Evolutionary conservation across 1,140 invertebrate genomes (phyloP).

Genomic region (Eriosoma lanigerum): DNA sequence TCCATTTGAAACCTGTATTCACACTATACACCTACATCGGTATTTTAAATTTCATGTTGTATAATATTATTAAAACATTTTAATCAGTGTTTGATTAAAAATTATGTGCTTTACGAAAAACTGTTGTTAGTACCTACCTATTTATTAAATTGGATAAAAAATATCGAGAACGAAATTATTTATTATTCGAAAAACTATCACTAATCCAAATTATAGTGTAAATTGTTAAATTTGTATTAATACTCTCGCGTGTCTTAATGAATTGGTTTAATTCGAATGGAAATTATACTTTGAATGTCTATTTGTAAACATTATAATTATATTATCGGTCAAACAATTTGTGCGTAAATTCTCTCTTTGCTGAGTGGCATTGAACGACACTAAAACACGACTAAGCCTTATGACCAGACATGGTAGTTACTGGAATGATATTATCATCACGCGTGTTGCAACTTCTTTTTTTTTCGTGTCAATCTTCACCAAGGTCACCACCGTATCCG

Average conservation of each 20-base stretch:
- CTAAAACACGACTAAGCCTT: slow-evolving; percentile 42
- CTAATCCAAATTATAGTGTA: too few species aligned
- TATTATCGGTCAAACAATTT: not conserved
- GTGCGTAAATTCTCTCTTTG: slow-evolving; percentile 33
- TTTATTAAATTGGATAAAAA: too few species aligned
- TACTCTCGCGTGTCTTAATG: too few species aligned
- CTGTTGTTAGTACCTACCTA: too few species aligned
- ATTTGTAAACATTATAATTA: not conserved
- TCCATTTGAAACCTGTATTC: too few species aligned
- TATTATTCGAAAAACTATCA: too few species aligned
- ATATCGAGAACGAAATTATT: too few species aligned
- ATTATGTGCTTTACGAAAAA: not conserved
- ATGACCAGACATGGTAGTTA: slow-evolving; percentile 52
- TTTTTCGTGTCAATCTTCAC: slow-evolving; percentile 48
- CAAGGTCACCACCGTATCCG: slow-evolving; percentile 46
- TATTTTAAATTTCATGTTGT: not conserved
- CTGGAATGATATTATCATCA: slow-evolving; percentile 47
- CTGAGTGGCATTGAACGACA: slow-evolving; percentile 47
- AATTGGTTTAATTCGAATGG: too few species aligned
- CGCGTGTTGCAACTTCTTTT: slow-evolving; percentile 49
- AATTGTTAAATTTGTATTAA: too few species aligned
- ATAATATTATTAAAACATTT: not conserved
- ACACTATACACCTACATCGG: not conserved
- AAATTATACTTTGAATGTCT: too few species aligned
- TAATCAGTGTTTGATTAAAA: not conserved